These are phyloP conservation scores for Nylanderia fulva DNA, from an alignment of 1,140 invertebrate genomes.

Conservation along the genomic window DNA sequence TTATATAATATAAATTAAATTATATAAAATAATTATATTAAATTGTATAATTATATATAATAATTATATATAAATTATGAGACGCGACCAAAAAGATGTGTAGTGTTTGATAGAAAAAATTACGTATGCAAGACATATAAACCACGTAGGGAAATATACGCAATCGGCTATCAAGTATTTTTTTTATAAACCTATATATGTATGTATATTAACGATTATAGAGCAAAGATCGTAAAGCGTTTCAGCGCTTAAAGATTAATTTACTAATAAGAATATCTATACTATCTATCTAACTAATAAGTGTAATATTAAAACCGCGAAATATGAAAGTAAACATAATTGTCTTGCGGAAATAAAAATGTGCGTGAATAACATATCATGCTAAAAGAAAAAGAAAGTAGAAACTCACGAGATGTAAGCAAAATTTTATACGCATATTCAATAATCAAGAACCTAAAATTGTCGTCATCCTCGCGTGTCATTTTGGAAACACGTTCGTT, in stretches of 20 bases:
- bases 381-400: neutral
- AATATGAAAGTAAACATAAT: neutral
- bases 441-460: neutral
- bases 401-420: neutral
- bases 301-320: neutral
- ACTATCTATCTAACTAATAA: too few species aligned
- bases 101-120: neutral
- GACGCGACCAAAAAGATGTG: neutral
- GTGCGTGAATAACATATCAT: neutral
- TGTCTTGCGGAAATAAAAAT: neutral
- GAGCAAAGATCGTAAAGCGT: neutral
- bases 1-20: too few species aligned
- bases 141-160: too few species aligned
- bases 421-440: too few species aligned
- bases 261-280: neutral
- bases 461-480: neutral
- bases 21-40: too few species aligned
- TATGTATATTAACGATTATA: neutral
- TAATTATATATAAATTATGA: constrained; percentile 28
- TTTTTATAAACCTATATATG: neutral
- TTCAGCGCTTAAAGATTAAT: neutral
- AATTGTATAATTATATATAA: too few species aligned
- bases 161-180: too few species aligned
- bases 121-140: too few species aligned
- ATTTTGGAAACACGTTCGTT: neutral